These are phyloP conservation scores for Porites australiensis DNA, from an alignment of 64 coral and sea anemone species.

Conservation along the genomic window DNA sequence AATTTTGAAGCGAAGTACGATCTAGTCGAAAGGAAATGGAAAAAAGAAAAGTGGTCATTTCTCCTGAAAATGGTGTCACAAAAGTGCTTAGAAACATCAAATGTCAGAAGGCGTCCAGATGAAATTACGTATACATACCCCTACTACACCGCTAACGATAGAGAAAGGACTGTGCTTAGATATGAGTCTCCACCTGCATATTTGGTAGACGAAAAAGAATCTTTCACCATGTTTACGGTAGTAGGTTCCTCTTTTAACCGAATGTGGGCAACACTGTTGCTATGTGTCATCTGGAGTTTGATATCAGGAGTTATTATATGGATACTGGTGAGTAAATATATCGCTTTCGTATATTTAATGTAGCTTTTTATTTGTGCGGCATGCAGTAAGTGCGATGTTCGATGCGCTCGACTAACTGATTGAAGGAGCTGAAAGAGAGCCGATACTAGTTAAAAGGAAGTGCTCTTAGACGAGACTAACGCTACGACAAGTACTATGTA, in stretches of 20 bases:
- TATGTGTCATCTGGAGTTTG: background rate
- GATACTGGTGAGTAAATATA: conserved; percentile 3
- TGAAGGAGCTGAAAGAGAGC: too few relatives aligned
- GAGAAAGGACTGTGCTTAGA: background rate
- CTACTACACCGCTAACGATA: background rate
- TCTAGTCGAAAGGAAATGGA: background rate
- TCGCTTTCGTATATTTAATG: too few relatives aligned
- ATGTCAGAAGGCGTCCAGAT: background rate
- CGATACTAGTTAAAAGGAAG: too few relatives aligned
- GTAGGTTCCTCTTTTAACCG: background rate
- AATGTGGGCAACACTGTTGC: background rate
- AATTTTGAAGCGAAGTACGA: background rate
- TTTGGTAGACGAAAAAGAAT: background rate
- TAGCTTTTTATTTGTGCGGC: too few relatives aligned
- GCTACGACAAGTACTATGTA: too few relatives aligned
- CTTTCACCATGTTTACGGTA: background rate
- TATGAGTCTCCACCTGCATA: background rate
- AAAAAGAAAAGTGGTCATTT: background rate
- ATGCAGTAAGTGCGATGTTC: too few relatives aligned
- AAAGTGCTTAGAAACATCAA: background rate
- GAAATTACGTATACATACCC: background rate
- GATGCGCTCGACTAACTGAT: too few relatives aligned
- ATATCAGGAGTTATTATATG: conserved; percentile 52
- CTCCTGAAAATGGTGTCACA: conserved; percentile 3
- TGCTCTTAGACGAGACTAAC: too few relatives aligned